phyloP scores from a whole-genome alignment of 2,797 vertebrate genomes.

The Coluber constrictor region DNA sequence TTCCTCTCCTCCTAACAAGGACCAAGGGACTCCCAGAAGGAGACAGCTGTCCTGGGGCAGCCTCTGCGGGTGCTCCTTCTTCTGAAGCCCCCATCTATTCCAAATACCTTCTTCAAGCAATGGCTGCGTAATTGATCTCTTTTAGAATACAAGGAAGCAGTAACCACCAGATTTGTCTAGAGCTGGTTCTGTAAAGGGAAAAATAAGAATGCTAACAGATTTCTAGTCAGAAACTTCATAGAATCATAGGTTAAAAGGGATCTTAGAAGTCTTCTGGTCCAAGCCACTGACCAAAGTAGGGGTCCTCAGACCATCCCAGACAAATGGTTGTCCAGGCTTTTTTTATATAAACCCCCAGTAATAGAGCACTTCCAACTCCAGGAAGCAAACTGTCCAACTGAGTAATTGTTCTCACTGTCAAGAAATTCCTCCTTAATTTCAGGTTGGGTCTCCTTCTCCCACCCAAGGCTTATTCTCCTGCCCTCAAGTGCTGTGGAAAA shows the following conservation, averaged over 20 bases:
- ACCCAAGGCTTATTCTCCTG: neutral
- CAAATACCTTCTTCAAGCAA: neutral
- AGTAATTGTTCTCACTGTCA: neutral
- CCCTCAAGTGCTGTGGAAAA: neutral
- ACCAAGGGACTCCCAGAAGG: neutral
- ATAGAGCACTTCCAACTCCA: neutral
- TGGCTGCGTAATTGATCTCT: neutral
- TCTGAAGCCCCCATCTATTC: neutral
- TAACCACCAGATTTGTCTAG: neutral
- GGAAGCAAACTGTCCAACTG: neutral
- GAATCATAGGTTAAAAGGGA: neutral
- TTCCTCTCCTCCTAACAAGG: neutral
- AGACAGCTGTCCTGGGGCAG: neutral
- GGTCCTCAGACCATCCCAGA: neutral
- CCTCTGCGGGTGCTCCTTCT: neutral
- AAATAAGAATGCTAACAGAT: neutral
- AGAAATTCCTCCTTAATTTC: neutral
- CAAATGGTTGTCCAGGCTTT: neutral
- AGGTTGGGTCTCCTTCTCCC: neutral
- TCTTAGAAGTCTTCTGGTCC: neutral
- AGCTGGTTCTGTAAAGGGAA: neutral
- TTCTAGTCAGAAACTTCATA: neutral
- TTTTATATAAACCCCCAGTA: neutral
- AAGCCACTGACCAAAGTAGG: neutral
- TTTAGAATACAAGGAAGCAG: neutral